Conservation (phyloP, 2,888 invertebrate species). For the Spialia ferax region DNA sequence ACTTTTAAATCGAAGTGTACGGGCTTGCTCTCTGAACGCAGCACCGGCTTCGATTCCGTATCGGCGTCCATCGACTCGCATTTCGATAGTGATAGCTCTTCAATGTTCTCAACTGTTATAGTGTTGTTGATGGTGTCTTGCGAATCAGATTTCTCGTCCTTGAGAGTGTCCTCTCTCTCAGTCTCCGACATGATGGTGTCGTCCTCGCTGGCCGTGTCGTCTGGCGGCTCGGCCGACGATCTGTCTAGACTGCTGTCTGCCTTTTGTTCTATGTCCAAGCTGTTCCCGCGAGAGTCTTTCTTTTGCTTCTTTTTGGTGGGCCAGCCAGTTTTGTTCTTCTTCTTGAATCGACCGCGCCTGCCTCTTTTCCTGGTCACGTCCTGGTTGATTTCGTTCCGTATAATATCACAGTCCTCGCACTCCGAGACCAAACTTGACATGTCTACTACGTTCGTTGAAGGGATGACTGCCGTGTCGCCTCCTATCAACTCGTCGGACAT, state of each 20-base stretch:
- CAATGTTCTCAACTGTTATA: constrained; percentile 5
- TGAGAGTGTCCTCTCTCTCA: constrained; percentile 55
- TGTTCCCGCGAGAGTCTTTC: constrained; percentile 65
- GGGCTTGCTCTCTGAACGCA: constrained; percentile 49
- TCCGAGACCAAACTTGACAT: constrained; percentile 76
- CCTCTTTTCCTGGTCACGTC: constrained; percentile 59
- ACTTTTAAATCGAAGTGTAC: constrained; percentile 60
- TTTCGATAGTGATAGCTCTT: constrained; percentile 43
- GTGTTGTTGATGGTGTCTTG: constrained; percentile 24
- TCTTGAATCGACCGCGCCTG: constrained; percentile 86
- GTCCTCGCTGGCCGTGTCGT: constrained; percentile 70
- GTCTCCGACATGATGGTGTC: constrained; percentile 61
- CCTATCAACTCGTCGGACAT: constrained; percentile 77
- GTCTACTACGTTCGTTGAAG: constrained; percentile 73
- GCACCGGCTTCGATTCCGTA: constrained; percentile 6
- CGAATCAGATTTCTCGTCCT: constrained; percentile 41
- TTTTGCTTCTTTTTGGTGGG: constrained; percentile 86
- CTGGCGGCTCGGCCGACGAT: constrained; percentile 67
- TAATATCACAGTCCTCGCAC: constrained; percentile 75
- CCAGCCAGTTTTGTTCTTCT: constrained; percentile 94
- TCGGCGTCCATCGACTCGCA: constrained; percentile 46
- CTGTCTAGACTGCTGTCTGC: constrained; percentile 63
- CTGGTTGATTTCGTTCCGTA: constrained; percentile 70
- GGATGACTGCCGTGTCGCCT: constrained; percentile 66
- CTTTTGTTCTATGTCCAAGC: constrained; percentile 61